These are phyloP conservation scores for Heliconius congener DNA, from an alignment of 1,140 invertebrate genomes.

Conservation along the genomic window DNA sequence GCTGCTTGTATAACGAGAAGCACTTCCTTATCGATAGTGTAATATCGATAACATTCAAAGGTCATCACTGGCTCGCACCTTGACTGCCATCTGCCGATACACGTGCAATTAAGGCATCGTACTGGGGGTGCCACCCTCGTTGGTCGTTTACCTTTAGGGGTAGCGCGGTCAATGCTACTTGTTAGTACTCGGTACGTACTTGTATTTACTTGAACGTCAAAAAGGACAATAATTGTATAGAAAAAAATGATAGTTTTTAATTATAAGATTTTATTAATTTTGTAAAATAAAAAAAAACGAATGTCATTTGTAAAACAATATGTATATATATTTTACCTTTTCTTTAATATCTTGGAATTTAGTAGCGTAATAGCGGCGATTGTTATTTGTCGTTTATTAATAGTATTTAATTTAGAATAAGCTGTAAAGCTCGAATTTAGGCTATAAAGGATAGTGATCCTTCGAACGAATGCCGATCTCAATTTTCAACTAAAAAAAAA, in stretches of 20 bases:
- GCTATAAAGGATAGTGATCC: no score
- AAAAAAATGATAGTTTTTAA: background rate
- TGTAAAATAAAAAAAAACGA: background rate
- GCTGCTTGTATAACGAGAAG: constrained; percentile 26
- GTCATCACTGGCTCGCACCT: constrained; percentile 72
- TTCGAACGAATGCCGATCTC: no score
- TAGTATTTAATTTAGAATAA: no score
- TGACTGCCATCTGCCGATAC: constrained; percentile 75
- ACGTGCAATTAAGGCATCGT: constrained; percentile 71
- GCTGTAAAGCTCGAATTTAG: no score
- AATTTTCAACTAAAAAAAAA: no score
- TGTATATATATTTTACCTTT: no score
- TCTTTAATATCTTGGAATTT: no score
- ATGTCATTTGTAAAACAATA: background rate
- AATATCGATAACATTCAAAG: constrained; percentile 61
- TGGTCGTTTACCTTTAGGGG: constrained; percentile 74
- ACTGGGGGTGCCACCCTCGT: constrained; percentile 72
- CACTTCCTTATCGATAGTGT: constrained; percentile 45
- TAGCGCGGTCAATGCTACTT: constrained; percentile 66
- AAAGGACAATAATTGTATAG: constrained; percentile 35
- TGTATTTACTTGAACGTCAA: constrained; percentile 47
- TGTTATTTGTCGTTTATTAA: no score
- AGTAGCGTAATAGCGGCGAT: no score
- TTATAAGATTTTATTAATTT: background rate
- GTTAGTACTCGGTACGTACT: constrained; percentile 33